phyloP scores from a whole-genome alignment of 2,113 vertebrate genomes.

The Siniperca chuatsi region DNA sequence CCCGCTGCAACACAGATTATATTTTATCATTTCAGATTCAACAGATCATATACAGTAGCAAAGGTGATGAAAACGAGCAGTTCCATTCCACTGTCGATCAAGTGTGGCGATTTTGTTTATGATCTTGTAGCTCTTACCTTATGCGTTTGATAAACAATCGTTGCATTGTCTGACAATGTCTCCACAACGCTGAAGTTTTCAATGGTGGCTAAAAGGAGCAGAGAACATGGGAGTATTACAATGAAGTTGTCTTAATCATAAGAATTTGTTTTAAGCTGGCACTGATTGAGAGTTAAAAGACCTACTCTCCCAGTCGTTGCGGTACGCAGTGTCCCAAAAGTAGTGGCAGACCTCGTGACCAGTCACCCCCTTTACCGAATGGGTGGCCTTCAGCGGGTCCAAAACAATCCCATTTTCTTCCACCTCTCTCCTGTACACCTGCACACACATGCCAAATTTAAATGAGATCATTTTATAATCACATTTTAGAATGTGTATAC shows the following conservation, averaged over 20 bases:
- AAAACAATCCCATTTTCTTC: constrained; percentile 97
- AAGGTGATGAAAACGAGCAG: neutral
- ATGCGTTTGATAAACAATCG: constrained; percentile 94
- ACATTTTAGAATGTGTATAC: neutral
- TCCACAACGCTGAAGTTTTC: constrained; percentile 97
- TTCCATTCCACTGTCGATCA: neutral
- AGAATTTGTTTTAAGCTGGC: neutral
- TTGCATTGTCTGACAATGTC: constrained; percentile 92
- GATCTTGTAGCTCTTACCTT: constrained; percentile 85
- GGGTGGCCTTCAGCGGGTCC: constrained; percentile 97
- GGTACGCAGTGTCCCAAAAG: constrained; percentile 96
- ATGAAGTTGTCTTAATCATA: neutral
- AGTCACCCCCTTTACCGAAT: constrained; percentile 95
- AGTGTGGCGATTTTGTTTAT: rapidly evolving
- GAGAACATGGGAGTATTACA: neutral
- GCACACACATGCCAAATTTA: neutral
- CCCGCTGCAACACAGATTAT: constrained; percentile 84
- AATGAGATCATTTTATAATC: neutral
- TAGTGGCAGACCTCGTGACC: constrained; percentile 97
- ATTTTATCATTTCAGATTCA: neutral
- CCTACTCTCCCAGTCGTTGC: constrained; percentile 99
- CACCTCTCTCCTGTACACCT: constrained; percentile 98
- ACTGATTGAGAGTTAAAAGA: neutral
- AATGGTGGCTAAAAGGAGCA: constrained; percentile 88
- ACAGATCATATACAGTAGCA: neutral